A percentile compares a stretch with the other conserved stretches of the same genome.
Evolutionary conservation across 2,113 vertebrate species (phyloP).

Genomic region (Nothoprocta pentlandii): DNA sequence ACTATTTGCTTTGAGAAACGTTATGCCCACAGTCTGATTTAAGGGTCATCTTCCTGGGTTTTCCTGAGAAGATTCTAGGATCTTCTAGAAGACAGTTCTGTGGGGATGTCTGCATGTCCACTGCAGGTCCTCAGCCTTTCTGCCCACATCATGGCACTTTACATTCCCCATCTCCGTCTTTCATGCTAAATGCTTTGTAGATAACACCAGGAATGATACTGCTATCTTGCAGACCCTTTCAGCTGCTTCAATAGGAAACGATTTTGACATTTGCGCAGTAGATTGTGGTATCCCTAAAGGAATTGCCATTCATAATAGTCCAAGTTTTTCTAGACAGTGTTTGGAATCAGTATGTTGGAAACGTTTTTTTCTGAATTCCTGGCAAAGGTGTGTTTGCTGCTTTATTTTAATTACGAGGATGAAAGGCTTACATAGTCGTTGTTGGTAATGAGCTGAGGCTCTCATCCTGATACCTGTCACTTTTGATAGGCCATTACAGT

Average conservation of each 20-base stretch:
- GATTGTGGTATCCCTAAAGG: background rate
- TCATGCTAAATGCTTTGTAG: background rate
- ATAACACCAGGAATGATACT: background rate
- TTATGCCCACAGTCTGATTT: rapidly evolving
- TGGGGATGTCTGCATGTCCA: background rate
- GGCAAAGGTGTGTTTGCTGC: background rate
- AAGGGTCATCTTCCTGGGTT: background rate
- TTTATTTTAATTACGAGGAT: conserved; percentile 43
- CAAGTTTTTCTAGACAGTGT: background rate
- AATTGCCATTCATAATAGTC: background rate
- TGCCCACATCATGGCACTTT: background rate
- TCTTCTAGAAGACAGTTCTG: background rate
- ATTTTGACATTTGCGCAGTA: background rate
- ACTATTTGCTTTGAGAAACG: background rate
- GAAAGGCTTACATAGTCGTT: conserved; percentile 9
- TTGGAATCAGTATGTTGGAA: background rate
- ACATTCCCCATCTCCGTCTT: background rate
- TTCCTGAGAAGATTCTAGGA: background rate
- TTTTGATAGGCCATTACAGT: background rate
- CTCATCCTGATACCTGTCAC: conserved; percentile 36
- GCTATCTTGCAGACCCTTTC: background rate
- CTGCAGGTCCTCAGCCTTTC: background rate
- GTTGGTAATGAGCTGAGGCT: background rate
- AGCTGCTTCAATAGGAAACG: background rate
- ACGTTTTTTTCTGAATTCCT: background rate